Percentiles rank a stretch among this genome's conserved stretches.
phyloP scores from a whole-genome alignment of 35 echinoderm and acorn worm species.

The Stichopus chloronotus region DNA sequence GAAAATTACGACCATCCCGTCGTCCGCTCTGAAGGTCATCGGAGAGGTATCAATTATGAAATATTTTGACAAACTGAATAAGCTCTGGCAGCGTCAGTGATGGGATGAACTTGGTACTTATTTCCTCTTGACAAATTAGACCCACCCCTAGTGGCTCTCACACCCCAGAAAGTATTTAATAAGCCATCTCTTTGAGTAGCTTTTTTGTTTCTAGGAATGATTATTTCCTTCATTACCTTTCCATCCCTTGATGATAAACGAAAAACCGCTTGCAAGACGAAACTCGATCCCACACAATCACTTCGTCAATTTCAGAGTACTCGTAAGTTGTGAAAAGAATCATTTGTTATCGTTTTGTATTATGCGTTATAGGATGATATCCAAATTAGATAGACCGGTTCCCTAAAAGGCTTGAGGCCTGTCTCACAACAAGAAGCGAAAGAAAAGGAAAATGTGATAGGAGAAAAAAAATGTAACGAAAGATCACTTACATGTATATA shows the following conservation, averaged over 20 bases:
- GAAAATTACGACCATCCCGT: conserved; percentile 19
- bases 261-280: conserved; percentile 16
- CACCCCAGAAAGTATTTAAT: conserved; percentile 18
- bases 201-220: not conserved
- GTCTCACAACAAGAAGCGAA: not conserved
- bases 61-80: conserved; percentile 37
- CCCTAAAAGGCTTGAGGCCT: conserved; percentile 10
- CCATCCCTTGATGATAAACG: not conserved
- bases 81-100: not conserved
- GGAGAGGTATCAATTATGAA: conserved; percentile 36
- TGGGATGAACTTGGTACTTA: conserved; percentile 12
- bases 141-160: conserved; percentile 38
- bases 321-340: not conserved
- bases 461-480: not conserved
- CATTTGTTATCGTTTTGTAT: conserved; percentile 12
- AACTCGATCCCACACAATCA: not conserved
- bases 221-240: conserved; percentile 17
- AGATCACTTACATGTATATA: not conserved
- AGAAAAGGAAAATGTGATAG: not conserved
- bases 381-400: not conserved
- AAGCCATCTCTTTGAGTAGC: conserved; percentile 5
- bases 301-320: not conserved
- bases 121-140: conserved; percentile 50
- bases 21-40: not conserved
- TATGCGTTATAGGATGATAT: not conserved